Evolutionary conservation across 2,797 vertebrate species (phyloP).

Genomic region (Lithobates pipiens): DNA sequence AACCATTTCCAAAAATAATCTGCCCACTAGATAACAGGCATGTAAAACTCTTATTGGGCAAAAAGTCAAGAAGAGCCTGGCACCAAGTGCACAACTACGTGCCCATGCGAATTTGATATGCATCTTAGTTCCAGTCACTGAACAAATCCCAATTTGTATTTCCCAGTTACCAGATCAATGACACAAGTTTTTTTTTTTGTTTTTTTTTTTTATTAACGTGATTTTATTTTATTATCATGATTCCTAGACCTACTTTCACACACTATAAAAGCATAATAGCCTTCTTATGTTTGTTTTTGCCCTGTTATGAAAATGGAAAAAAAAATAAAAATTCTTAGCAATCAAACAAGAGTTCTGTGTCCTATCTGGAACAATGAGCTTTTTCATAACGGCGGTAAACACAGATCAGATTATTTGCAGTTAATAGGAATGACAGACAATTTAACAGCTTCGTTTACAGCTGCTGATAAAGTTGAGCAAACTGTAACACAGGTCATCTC

Average conservation of each 20-base stretch:
- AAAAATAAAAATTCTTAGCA: slow-evolving; percentile 3
- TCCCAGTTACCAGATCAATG: slow-evolving; percentile 18
- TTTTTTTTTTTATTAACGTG: no score
- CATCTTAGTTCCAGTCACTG: slow-evolving; percentile 24
- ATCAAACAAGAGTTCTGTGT: slow-evolving; percentile 30
- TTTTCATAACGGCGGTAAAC: slow-evolving; percentile 2
- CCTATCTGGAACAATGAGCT: slow-evolving; percentile 27
- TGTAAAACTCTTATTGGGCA: background rate
- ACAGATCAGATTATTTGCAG: slow-evolving; percentile 45
- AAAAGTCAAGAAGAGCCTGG: slow-evolving; percentile 10
- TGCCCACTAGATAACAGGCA: slow-evolving; percentile 11
- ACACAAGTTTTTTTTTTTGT: no score
- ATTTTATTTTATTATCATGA: no score
- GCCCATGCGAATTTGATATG: slow-evolving; percentile 12
- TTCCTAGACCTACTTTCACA: slow-evolving; percentile 23
- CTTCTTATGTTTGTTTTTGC: slow-evolving; percentile 19
- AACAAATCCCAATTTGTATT: slow-evolving; percentile 29
- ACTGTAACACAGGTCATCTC: slow-evolving; percentile 53
- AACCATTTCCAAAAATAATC: background rate
- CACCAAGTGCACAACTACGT: background rate
- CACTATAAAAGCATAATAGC: slow-evolving; percentile 29
- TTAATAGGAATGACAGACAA: slow-evolving; percentile 50
- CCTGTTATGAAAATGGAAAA: slow-evolving; percentile 2
- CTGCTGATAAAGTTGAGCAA: slow-evolving; percentile 57
- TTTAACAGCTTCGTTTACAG: slow-evolving; percentile 53